Conservation (phyloP, 2,113 vertebrate species). For the Dicentrarchus labrax region DNA sequence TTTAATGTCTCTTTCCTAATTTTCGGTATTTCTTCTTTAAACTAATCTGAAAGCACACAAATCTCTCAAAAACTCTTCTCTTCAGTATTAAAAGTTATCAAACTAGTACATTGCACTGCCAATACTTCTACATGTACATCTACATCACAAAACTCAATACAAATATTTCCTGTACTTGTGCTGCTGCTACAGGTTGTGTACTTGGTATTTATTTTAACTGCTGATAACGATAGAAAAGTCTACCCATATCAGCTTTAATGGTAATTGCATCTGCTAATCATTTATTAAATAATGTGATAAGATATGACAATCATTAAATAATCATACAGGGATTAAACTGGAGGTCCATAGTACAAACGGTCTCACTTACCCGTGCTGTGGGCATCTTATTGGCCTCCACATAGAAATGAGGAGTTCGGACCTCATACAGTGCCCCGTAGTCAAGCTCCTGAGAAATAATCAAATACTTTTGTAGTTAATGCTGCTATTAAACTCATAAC, state of each 20-base stretch:
- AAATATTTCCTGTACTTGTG: neutral
- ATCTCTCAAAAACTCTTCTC: neutral
- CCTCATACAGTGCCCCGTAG: slow-evolving; percentile 90
- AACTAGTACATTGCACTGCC: neutral
- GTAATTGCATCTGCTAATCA: neutral
- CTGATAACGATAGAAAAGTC: no score
- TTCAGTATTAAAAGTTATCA: neutral
- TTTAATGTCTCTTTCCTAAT: neutral
- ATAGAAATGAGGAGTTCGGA: slow-evolving; percentile 90
- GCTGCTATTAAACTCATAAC: neutral
- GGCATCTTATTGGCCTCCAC: slow-evolving; percentile 94
- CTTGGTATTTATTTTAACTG: neutral
- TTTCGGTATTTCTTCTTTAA: neutral
- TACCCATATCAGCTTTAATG: neutral
- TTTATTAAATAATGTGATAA: neutral
- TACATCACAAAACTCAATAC: no score
- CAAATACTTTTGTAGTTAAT: neutral
- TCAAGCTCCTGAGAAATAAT: slow-evolving; percentile 86
- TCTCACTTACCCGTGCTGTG: slow-evolving; percentile 85
- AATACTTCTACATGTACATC: neutral
- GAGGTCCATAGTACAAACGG: neutral
- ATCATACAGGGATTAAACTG: neutral
- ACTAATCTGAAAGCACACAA: neutral
- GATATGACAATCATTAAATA: neutral
- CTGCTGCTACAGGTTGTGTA: neutral